A percentile compares a stretch with the other conserved stretches of the same genome.
Conservation (phyloP, 1,140 invertebrate species). For the Bombus vancouverensis region DNA sequence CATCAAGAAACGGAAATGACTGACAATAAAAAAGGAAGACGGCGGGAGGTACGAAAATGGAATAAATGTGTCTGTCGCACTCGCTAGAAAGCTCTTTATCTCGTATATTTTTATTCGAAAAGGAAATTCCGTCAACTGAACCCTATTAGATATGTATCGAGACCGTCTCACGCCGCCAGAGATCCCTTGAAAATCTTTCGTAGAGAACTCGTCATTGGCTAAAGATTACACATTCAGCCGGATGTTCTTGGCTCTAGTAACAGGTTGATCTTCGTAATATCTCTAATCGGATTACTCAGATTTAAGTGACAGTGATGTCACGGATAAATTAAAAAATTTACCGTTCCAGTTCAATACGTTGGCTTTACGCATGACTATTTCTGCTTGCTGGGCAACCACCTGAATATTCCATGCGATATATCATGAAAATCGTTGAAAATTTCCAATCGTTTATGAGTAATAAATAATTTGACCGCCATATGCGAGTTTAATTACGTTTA, state of each 20-base stretch:
- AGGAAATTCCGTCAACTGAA: too few species aligned
- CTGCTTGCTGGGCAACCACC: too few species aligned
- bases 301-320: neutral
- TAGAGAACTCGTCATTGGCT: neutral
- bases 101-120: neutral
- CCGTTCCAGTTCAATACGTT: neutral
- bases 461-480: neutral
- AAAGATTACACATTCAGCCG: conserved; percentile 6
- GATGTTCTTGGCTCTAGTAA: conserved; percentile 2
- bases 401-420: neutral
- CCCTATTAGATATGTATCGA: neutral
- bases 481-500: neutral
- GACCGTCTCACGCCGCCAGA: neutral
- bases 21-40: conserved; percentile 20
- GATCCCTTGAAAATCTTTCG: neutral
- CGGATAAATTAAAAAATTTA: neutral
- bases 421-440: neutral
- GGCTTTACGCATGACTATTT: neutral
- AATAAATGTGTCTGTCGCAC: neutral
- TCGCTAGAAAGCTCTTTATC: neutral
- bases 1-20: conserved; percentile 23
- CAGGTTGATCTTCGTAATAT: conserved; percentile 9
- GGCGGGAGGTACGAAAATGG: neutral
- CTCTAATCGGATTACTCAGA: conserved; percentile 36
- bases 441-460: neutral